Evolutionary conservation across 2,113 vertebrate species (phyloP), one percentile per base, ranked within the genome.

Genomic region (Egretta garzetta): DNA sequence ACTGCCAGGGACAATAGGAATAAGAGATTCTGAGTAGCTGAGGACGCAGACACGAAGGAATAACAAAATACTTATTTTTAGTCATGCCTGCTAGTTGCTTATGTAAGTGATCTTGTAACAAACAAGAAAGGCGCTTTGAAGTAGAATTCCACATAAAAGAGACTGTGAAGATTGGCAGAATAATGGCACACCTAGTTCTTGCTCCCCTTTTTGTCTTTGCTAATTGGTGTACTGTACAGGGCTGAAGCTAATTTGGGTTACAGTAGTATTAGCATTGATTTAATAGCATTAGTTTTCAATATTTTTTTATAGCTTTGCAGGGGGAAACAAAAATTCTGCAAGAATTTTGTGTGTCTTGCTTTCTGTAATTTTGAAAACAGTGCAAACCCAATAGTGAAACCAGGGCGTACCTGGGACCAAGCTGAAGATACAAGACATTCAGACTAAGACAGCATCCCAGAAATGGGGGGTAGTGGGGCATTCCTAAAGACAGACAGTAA

Each of bases 31-130:
- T 88, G n/a, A 26, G 59, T 24, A 88, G 47, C 37, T 80, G 75
- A 88, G 47, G 32, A 91, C 9, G 52, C 12, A 74, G 63, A 58
- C 59, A 35, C 0, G 4, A 91, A 90, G 32, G 45, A 77, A 50
- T 80, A 90, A 84, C 55, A 83, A 93, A 86, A 95, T 27, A 70
- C 30, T 94, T 70, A 84, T 81, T 97, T 95, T 92, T 92, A 93
- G 63, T 79, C 60, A 71, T 0, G 4, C 93, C 75, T 93, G 59
- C 30, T 85, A 56, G 26, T 59, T 77, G 67, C 64, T 92, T 95
- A 81, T 93, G 43, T 91, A 95, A 97, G 59, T n/a, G 64, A 88
- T 81, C 82, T 71, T 59, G 32, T 50, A 81, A 68, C 76, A 96
- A 97, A 87, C 35, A 75, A 74, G 28, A 88, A 89, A 91, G 56